Percentiles rank a stretch among this genome's conserved stretches.
These are phyloP conservation scores for Ormyrus rosae DNA, from an alignment of 2,888 invertebrate genomes.

Conservation along the genomic window DNA sequence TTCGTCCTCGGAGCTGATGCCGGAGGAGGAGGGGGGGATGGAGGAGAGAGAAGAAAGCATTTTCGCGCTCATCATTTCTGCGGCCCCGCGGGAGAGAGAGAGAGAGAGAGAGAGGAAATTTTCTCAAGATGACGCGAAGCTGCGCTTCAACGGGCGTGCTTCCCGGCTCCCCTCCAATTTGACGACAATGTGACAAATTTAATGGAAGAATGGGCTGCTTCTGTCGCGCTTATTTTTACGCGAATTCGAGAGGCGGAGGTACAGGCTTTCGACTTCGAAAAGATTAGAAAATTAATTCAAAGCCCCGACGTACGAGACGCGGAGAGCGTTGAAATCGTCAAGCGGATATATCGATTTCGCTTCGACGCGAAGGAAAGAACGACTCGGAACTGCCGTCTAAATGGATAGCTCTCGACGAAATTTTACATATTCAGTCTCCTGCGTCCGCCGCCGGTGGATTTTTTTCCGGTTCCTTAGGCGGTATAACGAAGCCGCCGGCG, in stretches of 20 bases:
- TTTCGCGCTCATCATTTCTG: constrained; percentile 24
- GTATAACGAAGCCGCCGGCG: constrained; percentile 10
- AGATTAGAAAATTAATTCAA: too few species aligned
- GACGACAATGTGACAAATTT: constrained; percentile 37
- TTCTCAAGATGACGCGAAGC: background rate
- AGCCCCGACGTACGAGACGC: too few species aligned
- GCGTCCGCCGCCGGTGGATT: too few species aligned
- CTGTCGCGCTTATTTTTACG: background rate
- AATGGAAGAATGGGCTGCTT: constrained; percentile 29
- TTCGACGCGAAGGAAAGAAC: too few species aligned
- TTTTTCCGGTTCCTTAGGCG: too few species aligned
- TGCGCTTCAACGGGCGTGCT: background rate
- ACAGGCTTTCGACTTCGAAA: too few species aligned
- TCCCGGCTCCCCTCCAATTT: constrained; percentile 18
- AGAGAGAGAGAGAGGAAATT: background rate
- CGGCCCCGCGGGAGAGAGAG: background rate
- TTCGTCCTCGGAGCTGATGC: background rate
- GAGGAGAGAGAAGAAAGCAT: background rate
- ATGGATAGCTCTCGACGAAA: too few species aligned
- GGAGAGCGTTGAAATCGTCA: too few species aligned
- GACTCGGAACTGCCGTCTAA: too few species aligned
- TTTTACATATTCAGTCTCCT: too few species aligned
- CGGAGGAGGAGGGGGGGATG: background rate
- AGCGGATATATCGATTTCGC: too few species aligned
- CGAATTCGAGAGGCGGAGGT: too few species aligned